Base-by-base conservation (phyloP, 92 coral and sea anemone species). In the Parazoanthus darwini region DNA sequence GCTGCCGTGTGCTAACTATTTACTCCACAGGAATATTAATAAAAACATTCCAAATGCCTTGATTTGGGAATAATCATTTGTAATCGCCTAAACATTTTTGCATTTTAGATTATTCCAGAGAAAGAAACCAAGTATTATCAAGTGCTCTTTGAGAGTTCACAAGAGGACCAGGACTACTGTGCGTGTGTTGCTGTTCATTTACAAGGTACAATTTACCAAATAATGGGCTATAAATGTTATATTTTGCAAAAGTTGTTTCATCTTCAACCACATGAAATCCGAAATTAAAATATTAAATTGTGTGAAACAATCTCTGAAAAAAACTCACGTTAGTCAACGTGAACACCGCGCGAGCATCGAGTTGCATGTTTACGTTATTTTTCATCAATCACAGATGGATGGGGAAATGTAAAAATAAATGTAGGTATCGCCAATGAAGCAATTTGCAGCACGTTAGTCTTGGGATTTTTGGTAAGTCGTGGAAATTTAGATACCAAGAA, bases 121-220 rank as follows among this genome's bases (percentile, higher is more conserved):
- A 89, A 91, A 7, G 91, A 85, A 14, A 90, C 85, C 38, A 91
- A 83, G 37, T 93, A 90, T 92, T 93, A 95, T 74, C 92, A 93
- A 59, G 92, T 93, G 51, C 81, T 95, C 76, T 93, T 95, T 75
- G 96, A 95, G 82, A 90, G 92, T 82, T 77, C 90, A 78, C 15
- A 63, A 43, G 91, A 93, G 78, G 74, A 85, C 20, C 92, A 92
- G 67, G 83, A 42, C 10, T 93, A 91, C 46, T 80, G 86, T 39
- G 82, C 92, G n/a, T 85, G 93, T 20, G 90, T 93, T 15, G 90
- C 86, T 43, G 86, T 68, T 68, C 77, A 42, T 8, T 42, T 82
- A 38, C 59, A 46, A 67, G 82, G 82, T 79, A 39, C 43, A 6
- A 5, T 75, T 11, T 22, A 20, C 81, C 33, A 29, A 2, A 15